Conservation (phyloP, 2,888 invertebrate genomes). For the Sinopyrophorus schimmeli region DNA sequence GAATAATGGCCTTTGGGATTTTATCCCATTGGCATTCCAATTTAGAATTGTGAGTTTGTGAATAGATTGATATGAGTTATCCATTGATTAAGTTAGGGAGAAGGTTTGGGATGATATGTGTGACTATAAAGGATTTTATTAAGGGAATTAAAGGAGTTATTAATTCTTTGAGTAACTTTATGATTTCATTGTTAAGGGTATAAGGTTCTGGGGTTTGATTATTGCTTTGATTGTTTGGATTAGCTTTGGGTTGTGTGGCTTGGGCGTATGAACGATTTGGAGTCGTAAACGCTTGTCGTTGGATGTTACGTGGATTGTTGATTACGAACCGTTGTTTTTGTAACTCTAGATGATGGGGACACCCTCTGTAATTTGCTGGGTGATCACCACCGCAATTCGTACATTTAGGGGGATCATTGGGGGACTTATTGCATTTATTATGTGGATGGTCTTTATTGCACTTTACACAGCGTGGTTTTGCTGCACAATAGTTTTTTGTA, state of each 20-base stretch:
- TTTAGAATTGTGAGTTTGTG: conserved; percentile 15
- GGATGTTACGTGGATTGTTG: too few species aligned
- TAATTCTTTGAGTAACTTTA: neutral
- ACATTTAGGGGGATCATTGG: conserved; percentile 9
- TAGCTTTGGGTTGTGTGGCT: conserved; percentile 7
- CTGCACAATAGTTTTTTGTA: conserved; percentile 15
- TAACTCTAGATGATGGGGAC: conserved; percentile 1
- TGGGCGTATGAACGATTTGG: conserved; percentile 5
- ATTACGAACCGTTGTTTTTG: neutral
- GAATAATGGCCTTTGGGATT: too few species aligned
- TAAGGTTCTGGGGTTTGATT: neutral
- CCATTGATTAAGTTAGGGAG: conserved; percentile 14
- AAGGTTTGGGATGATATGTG: conserved; percentile 7
- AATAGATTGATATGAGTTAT: neutral
- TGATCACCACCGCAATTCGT: conserved; percentile 10
- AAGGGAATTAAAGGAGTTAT: conserved; percentile 4
- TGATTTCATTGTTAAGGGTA: neutral
- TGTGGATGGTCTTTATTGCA: conserved; percentile 3
- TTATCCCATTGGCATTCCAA: conserved; percentile 19
- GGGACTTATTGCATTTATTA: conserved; percentile 2
- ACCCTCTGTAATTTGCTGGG: conserved; percentile 11
- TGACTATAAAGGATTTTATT: conserved; percentile 10
- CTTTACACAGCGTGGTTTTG: conserved; percentile 2
- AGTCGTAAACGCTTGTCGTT: neutral
- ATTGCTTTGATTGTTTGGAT: too few species aligned